These are phyloP conservation scores for Parazoanthus swiftii DNA, from an alignment of 92 coral and sea anemone genomes.

Conservation along the genomic window DNA sequence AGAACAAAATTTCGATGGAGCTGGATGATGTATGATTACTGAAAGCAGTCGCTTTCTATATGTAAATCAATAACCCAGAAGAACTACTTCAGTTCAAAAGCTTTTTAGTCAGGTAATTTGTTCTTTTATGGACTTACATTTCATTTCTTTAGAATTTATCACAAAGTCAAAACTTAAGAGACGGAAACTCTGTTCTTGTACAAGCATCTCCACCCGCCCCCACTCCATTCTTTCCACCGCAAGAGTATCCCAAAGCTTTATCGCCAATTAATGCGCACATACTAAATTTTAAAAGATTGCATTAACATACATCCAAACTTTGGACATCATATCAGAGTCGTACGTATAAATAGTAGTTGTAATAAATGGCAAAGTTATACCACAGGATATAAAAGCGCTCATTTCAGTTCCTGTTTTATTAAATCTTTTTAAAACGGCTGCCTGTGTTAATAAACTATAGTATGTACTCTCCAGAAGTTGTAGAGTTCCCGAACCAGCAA, in stretches of 20 bases:
- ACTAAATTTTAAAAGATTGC: too few relatives aligned
- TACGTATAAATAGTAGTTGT: not conserved
- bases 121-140: too few relatives aligned
- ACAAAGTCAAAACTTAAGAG: too few relatives aligned
- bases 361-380: not conserved
- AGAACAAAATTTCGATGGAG: not conserved
- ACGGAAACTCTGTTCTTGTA: too few relatives aligned
- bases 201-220: too few relatives aligned
- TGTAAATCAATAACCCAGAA: not conserved
- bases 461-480: not conserved
- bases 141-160: too few relatives aligned
- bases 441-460: too few relatives aligned
- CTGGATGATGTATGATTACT: not conserved
- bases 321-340: not conserved
- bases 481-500: not conserved
- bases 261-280: not conserved
- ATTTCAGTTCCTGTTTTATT: not conserved
- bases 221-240: not conserved
- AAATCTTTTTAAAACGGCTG: too few relatives aligned
- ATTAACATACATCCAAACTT: not conserved
- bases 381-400: not conserved
- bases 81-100: not conserved
- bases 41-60: not conserved
- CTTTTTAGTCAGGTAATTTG: not conserved
- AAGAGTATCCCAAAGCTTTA: not conserved